Conservation (phyloP, 2,113 vertebrate genomes). For the Lampris megalopsis region DNA sequence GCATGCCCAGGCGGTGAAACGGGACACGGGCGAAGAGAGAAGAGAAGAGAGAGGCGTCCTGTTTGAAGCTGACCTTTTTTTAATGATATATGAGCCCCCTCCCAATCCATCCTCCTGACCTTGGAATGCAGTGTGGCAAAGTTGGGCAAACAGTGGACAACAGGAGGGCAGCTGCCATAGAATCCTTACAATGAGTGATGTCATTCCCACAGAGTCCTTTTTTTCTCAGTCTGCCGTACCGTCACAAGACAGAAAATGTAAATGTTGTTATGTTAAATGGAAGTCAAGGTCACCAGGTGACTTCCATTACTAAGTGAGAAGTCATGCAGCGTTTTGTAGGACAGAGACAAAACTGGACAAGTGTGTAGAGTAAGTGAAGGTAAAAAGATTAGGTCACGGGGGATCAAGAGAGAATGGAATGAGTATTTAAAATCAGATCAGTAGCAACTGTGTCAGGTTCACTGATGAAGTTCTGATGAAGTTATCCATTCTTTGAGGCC, state of each 20-base stretch:
- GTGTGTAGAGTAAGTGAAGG: too few relatives aligned
- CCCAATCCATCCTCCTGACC: constrained; percentile 54
- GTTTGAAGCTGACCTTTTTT: constrained; percentile 82
- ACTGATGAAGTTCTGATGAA: too few relatives aligned
- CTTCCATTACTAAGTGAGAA: constrained; percentile 6
- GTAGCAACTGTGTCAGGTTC: too few relatives aligned
- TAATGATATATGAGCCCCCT: constrained; percentile 77
- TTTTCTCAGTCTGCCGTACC: constrained; percentile 11
- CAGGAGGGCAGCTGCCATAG: constrained; percentile 63
- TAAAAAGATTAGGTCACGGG: too few relatives aligned
- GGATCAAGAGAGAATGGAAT: background rate
- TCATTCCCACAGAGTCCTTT: constrained; percentile 56
- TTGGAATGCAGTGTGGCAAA: constrained; percentile 53
- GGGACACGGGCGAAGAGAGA: constrained; percentile 76
- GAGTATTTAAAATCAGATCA: background rate
- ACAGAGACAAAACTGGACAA: constrained; percentile 14
- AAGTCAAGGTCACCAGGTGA: constrained; percentile 34
- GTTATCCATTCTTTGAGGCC: too few relatives aligned
- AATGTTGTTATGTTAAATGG: constrained; percentile 36
- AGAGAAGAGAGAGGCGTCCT: constrained; percentile 65
- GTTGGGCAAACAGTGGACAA: constrained; percentile 46
- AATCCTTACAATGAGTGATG: constrained; percentile 66
- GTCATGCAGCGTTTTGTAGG: constrained; percentile 6
- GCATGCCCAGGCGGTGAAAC: constrained; percentile 78
- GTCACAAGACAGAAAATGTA: constrained; percentile 42